Conservation (phyloP, 2,888 invertebrate species). For the Pheosia tremula region DNA sequence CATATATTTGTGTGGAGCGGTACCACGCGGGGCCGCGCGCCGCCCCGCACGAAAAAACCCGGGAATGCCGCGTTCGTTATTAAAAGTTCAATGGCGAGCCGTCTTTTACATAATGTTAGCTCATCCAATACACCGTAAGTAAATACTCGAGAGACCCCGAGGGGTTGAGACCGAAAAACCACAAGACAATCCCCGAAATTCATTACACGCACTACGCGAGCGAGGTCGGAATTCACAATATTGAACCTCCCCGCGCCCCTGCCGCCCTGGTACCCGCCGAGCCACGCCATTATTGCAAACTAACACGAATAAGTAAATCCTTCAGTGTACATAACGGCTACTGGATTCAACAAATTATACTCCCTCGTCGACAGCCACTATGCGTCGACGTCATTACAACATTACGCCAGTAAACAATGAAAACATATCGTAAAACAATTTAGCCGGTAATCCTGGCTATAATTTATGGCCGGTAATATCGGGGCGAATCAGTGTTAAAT, state of each 20-base stretch:
- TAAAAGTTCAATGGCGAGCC: constrained; percentile 39
- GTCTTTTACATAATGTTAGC: constrained; percentile 50
- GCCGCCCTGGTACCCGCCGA: constrained; percentile 37
- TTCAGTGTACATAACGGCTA: constrained; percentile 48
- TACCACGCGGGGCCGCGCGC: constrained; percentile 66
- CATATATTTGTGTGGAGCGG: constrained; percentile 68
- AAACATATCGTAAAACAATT: constrained; percentile 80
- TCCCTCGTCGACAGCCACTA: background rate
- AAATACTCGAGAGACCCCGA: constrained; percentile 56
- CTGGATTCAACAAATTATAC: constrained; percentile 3
- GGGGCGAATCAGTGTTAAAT: constrained; percentile 77
- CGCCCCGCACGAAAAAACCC: constrained; percentile 54
- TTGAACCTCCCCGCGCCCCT: constrained; percentile 62
- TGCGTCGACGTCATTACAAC: constrained; percentile 35
- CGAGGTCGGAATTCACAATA: constrained; percentile 83
- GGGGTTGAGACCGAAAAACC: constrained; percentile 75
- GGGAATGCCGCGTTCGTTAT: constrained; percentile 46
- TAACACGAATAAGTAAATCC: constrained; percentile 70
- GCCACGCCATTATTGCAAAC: constrained; percentile 59
- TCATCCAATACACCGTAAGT: constrained; percentile 58
- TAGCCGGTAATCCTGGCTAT: constrained; percentile 66
- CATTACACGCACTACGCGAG: constrained; percentile 76
- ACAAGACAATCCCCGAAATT: constrained; percentile 81
- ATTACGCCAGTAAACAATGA: constrained; percentile 55
- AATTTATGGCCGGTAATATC: constrained; percentile 78